Conservation (phyloP, 2,888 invertebrate species). For the Neoscelio sp. region DNA sequence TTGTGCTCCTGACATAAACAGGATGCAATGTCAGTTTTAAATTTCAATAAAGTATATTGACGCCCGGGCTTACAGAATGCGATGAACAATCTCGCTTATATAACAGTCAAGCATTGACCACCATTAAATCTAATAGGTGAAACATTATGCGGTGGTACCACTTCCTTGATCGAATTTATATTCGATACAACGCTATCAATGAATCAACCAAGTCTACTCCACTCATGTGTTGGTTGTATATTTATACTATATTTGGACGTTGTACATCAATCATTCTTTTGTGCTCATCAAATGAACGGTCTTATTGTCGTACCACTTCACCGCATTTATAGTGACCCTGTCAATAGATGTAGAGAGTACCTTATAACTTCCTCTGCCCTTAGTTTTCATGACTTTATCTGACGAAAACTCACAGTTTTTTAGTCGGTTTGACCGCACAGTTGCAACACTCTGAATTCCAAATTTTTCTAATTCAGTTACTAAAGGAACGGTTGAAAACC, state of each 20-base stretch:
- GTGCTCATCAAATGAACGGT: background rate
- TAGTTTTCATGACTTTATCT: background rate
- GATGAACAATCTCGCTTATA: conserved; percentile 44
- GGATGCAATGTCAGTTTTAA: conserved; percentile 51
- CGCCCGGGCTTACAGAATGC: conserved; percentile 35
- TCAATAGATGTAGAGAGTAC: conserved; percentile 2
- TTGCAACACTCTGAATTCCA: conserved; percentile 2
- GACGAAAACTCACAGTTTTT: conserved; percentile 2
- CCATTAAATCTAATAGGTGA: conserved; percentile 38
- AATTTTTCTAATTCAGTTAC: background rate
- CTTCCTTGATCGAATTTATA: conserved; percentile 40
- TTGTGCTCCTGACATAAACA: conserved; percentile 53
- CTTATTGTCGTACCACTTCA: conserved; percentile 6
- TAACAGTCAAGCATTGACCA: conserved; percentile 37
- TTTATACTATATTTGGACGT: background rate
- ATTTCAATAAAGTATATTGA: conserved; percentile 52
- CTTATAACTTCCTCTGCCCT: conserved; percentile 1
- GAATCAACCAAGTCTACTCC: background rate
- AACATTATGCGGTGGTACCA: conserved; percentile 36
- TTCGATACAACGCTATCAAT: conserved; percentile 21
- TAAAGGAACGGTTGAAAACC: background rate
- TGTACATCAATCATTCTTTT: background rate
- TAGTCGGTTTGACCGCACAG: conserved; percentile 1
- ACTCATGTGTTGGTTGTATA: conserved; percentile 5
- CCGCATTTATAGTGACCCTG: conserved; percentile 2